phyloP scores from a whole-genome alignment of 2,797 vertebrate species.

The Amphiprion clarkii region DNA sequence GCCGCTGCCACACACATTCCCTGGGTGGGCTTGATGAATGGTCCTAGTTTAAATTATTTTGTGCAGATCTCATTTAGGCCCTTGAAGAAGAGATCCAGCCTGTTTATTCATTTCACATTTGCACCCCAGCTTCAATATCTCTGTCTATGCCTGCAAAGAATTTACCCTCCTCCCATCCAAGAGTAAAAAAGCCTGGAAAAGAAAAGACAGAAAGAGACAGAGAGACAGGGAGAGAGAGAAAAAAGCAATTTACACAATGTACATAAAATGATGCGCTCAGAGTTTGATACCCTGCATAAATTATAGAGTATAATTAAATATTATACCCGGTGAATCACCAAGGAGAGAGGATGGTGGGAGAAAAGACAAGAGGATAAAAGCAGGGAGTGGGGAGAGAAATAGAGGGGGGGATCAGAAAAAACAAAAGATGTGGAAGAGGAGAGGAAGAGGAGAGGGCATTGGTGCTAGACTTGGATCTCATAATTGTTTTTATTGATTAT shows the following conservation, averaged over 20 bases:
- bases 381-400: conserved; percentile 46
- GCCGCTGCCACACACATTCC: conserved; percentile 69
- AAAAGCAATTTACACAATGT: conserved; percentile 91
- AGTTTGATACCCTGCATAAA: conserved; percentile 91
- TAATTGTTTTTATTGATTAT: conserved; percentile 90
- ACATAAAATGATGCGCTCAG: conserved; percentile 90
- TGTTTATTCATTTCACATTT: conserved; percentile 91
- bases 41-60: conserved; percentile 90
- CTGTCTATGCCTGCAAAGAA: conserved; percentile 88
- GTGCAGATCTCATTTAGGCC: conserved; percentile 90
- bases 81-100: conserved; percentile 90
- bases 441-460: conserved; percentile 44
- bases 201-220: conserved; percentile 71
- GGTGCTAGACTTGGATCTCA: conserved; percentile 72
- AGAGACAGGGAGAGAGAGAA: conserved; percentile 66
- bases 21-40: conserved; percentile 86
- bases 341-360: conserved; percentile 78
- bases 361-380: conserved; percentile 71
- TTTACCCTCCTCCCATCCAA: conserved; percentile 78
- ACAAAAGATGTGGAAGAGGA: conserved; percentile 46
- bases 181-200: conserved; percentile 67
- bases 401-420: conserved; percentile 27
- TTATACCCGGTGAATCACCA: conserved; percentile 85
- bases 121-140: conserved; percentile 88
- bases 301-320: conserved; percentile 90